phyloP scores from a whole-genome alignment of 1,140 invertebrate species.

The Pseudachorutes palmiensis region DNA sequence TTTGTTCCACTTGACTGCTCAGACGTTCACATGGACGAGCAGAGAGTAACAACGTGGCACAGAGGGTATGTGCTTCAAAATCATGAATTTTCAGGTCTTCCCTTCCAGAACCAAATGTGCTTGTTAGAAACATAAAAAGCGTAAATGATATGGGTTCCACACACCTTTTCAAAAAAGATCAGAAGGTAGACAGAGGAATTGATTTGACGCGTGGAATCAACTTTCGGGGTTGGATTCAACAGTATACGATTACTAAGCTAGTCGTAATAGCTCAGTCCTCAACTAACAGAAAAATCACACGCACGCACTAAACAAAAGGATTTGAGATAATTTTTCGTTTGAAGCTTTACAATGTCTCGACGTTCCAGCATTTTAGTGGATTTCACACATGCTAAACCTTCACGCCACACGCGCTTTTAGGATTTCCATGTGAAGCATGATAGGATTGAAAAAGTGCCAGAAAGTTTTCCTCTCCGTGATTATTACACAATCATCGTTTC shows the following conservation, averaged over 20 bases:
- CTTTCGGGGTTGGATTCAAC: background rate
- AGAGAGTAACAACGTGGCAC: no score
- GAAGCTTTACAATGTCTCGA: background rate
- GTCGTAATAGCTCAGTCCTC: no score
- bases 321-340: background rate
- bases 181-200: background rate
- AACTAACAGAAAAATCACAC: background rate
- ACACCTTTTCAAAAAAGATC: no score
- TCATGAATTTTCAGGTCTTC: background rate
- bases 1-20: background rate
- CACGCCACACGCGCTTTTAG: background rate
- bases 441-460: no score
- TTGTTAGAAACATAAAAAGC: background rate
- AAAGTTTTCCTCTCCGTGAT: no score
- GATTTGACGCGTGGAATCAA: background rate
- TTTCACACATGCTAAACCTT: background rate
- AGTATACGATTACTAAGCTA: background rate
- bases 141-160: background rate
- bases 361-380: no score
- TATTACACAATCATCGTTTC: no score
- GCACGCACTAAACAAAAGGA: background rate
- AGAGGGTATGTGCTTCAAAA: no score
- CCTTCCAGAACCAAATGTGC: background rate
- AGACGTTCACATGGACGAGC: background rate
- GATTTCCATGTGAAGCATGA: no score